Conservation (phyloP, 2,113 vertebrate species). For the Glaucidium brasilianum region DNA sequence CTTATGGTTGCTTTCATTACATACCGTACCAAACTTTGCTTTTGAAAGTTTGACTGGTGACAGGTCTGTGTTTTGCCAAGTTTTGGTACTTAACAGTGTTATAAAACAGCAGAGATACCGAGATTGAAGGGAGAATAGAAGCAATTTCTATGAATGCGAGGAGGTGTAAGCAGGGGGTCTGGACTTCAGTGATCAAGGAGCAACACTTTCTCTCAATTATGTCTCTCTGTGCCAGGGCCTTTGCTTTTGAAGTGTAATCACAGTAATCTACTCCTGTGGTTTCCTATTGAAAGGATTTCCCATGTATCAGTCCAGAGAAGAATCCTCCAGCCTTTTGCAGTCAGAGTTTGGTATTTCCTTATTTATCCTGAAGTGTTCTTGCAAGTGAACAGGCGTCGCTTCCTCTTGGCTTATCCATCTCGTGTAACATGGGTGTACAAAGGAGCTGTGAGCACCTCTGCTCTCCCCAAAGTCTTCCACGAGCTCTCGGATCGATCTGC, state of each 20-base stretch:
- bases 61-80: not conserved
- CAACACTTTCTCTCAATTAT: conserved; percentile 73
- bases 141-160: conserved; percentile 65
- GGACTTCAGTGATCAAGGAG: conserved; percentile 70
- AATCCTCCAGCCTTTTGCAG: conserved; percentile 68
- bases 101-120: not conserved
- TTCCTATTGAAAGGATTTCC: conserved; percentile 79
- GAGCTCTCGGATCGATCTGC: not conserved
- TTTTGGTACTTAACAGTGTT: not conserved
- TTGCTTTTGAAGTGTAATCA: conserved; percentile 80
- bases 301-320: conserved; percentile 64
- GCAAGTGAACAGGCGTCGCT: not conserved
- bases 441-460: not conserved
- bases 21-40: not conserved
- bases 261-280: conserved; percentile 79
- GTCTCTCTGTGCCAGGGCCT: conserved; percentile 71
- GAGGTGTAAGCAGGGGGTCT: conserved; percentile 63
- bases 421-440: rapidly evolving
- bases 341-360: conserved; percentile 52
- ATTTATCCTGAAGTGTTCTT: not conserved
- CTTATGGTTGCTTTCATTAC: rapidly evolving
- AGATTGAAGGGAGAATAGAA: conserved; percentile 21
- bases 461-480: not conserved
- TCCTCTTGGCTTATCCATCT: not conserved
- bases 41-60: not conserved